These are phyloP conservation scores for Phyllotis vaccarum DNA, from an alignment of 2,797 vertebrate genomes.

Conservation along the genomic window DNA sequence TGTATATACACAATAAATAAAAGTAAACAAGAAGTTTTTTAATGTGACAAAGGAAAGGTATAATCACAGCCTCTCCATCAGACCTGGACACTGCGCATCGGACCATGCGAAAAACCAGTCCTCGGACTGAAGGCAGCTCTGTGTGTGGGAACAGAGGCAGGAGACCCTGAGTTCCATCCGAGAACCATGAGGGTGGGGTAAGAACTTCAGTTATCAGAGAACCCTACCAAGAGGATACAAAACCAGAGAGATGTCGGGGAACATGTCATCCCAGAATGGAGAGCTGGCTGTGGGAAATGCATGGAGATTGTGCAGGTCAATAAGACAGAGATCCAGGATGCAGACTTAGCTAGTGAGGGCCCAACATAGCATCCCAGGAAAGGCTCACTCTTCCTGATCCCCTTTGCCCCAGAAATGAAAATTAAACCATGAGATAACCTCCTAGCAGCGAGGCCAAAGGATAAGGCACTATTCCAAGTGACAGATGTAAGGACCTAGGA, in stretches of 20 bases:
- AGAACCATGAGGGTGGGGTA: background rate
- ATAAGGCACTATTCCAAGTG: background rate
- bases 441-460: background rate
- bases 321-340: background rate
- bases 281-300: background rate
- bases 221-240: background rate
- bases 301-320: background rate
- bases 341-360: background rate
- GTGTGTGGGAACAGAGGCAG: no score
- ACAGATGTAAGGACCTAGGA: accelerated
- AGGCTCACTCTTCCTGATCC: background rate
- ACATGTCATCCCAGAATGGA: no score
- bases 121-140: background rate
- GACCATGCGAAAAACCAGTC: background rate
- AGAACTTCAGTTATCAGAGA: background rate
- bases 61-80: background rate
- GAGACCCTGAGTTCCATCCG: background rate
- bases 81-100: background rate
- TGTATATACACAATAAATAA: background rate
- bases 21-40: background rate
- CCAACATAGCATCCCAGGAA: background rate
- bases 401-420: background rate
- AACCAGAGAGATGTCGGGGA: background rate
- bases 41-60: background rate
- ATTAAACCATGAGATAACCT: background rate